Evolutionary conservation across 1,140 invertebrate species (phyloP).

Genomic region (Ooceraea biroi): DNA sequence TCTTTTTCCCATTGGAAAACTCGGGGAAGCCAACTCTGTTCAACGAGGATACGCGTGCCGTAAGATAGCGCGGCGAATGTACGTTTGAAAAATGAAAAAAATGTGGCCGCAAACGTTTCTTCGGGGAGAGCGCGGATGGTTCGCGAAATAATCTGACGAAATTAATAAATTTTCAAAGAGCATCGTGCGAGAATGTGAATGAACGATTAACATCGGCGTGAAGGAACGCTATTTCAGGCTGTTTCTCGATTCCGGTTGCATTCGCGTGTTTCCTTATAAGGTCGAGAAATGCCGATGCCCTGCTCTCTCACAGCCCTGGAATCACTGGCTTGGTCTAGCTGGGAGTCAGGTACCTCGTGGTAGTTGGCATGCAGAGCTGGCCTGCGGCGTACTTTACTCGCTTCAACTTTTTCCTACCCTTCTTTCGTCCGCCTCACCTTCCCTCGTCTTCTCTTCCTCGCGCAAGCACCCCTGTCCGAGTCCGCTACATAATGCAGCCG

Average conservation of each 20-base stretch:
- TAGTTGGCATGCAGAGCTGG: slow-evolving; percentile 68
- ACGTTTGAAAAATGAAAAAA: slow-evolving; percentile 59
- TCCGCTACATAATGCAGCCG: slow-evolving; percentile 67
- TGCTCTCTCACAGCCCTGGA: not conserved
- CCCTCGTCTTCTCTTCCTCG: not conserved
- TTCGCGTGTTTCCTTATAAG: not conserved
- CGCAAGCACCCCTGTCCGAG: slow-evolving; percentile 36
- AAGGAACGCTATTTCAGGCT: not conserved
- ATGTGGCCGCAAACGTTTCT: not conserved
- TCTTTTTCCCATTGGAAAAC: not conserved
- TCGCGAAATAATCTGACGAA: not conserved
- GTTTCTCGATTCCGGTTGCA: slow-evolving; percentile 2
- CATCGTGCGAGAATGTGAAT: no score
- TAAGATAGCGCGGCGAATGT: slow-evolving; percentile 66
- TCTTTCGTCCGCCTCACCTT: not conserved
- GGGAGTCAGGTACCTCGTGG: slow-evolving; percentile 15
- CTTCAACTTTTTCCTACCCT: slow-evolving; percentile 52
- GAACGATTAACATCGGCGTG: not conserved
- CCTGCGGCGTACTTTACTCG: slow-evolving; percentile 56
- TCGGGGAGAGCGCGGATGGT: not conserved
- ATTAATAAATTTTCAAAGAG: not conserved
- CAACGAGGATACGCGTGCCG: slow-evolving; percentile 52
- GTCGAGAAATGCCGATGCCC: slow-evolving; percentile 11
- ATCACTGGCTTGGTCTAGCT: slow-evolving; percentile 16
- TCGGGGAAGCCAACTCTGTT: slow-evolving; percentile 50